These are phyloP conservation scores for Melolontha melolontha DNA, from an alignment of 2,888 invertebrate genomes.

Conservation along the genomic window DNA sequence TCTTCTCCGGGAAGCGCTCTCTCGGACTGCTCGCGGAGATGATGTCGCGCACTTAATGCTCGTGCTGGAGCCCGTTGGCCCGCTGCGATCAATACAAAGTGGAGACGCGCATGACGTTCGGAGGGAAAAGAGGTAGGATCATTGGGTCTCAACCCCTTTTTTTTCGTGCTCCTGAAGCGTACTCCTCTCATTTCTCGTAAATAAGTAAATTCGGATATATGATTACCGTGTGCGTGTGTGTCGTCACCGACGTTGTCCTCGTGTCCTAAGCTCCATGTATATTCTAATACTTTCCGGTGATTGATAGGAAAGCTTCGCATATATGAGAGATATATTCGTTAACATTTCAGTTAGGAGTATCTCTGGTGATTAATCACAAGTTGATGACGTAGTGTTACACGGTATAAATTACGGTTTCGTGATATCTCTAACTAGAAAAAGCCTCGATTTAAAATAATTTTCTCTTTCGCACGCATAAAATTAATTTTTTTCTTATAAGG, in stretches of 20 bases:
- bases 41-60: conserved; percentile 60
- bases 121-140: conserved; percentile 29
- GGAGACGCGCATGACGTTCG: conserved; percentile 52
- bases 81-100: conserved; percentile 58
- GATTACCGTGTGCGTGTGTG: conserved; percentile 4
- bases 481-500: too few species aligned
- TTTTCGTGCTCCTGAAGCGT: conserved; percentile 5
- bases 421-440: too few species aligned
- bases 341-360: conserved; percentile 5
- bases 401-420: background rate
- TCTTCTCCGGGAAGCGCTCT: conserved; percentile 50
- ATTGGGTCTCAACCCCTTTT: conserved; percentile 15
- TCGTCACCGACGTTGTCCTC: background rate
- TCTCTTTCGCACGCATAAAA: too few species aligned
- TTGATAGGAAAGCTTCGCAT: background rate
- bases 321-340: background rate
- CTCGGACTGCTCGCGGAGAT: conserved; percentile 53
- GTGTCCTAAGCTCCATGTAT: background rate
- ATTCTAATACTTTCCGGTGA: conserved; percentile 5
- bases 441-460: too few species aligned
- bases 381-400: background rate
- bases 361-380: conserved; percentile 13
- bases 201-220: conserved; percentile 20
- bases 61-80: conserved; percentile 54
- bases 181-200: background rate